Conservation (phyloP, 2,113 vertebrate species). For the Macquaria australasica region DNA sequence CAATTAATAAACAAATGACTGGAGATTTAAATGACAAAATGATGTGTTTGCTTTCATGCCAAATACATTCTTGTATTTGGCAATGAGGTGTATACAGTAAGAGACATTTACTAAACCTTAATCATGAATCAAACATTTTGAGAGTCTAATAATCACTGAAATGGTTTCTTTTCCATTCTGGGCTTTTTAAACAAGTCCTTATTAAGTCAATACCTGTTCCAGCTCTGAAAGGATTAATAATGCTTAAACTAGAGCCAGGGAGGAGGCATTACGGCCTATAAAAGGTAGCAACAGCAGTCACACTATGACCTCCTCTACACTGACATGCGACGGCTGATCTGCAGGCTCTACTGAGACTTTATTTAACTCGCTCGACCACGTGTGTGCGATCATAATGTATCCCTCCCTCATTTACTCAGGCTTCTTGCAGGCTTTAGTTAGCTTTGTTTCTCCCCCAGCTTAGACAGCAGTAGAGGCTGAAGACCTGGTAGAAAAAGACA, state of each 20-base stretch:
- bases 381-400: conserved; percentile 24
- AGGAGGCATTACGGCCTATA: conserved; percentile 51
- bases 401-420: conserved; percentile 29
- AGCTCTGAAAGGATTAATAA: conserved; percentile 25
- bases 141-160: background rate
- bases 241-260: conserved; percentile 1
- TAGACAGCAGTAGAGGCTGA: background rate
- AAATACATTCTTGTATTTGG: background rate
- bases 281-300: conserved; percentile 60
- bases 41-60: background rate
- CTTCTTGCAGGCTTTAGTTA: background rate
- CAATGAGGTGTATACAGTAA: background rate
- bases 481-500: background rate
- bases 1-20: conserved; percentile 11
- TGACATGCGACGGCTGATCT: conserved; percentile 29
- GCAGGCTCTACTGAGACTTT: conserved; percentile 38
- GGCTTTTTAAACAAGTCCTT: conserved; percentile 21
- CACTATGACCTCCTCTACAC: conserved; percentile 23
- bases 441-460: conserved; percentile 19
- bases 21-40: background rate
- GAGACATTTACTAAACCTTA: background rate
- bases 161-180: conserved; percentile 1
- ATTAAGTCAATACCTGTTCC: conserved; percentile 32
- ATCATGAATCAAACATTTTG: background rate
- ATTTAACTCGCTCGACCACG: conserved; percentile 22